These are phyloP conservation scores for Echinometra lucunter DNA, from an alignment of 53 echinoderm and acorn worm species.

Conservation along the genomic window DNA sequence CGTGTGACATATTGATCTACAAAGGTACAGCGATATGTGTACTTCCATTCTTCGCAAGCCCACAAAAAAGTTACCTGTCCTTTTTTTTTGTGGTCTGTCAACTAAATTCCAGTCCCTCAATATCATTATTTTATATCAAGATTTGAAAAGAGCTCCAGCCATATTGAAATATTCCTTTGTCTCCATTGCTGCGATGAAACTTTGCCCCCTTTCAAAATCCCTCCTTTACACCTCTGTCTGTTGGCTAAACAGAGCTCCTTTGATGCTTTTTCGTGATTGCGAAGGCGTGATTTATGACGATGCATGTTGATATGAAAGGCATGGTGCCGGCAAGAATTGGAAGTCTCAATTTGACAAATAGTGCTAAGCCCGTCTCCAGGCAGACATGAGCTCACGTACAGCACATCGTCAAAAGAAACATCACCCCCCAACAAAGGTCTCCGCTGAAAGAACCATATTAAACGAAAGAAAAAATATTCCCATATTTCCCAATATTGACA, in stretches of 20 bases:
- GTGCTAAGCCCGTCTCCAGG: neutral
- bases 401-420: neutral
- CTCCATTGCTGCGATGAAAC: neutral
- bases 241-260: neutral
- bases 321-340: neutral
- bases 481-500: slow-evolving; percentile 60
- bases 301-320: slow-evolving; percentile 29
- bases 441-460: neutral
- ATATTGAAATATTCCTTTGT: neutral
- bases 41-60: neutral
- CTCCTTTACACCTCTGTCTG: slow-evolving; percentile 36
- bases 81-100: neutral
- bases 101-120: neutral
- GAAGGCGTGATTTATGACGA: slow-evolving; percentile 29
- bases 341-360: slow-evolving; percentile 49
- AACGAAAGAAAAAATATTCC: neutral
- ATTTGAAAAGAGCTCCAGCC: neutral
- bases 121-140: neutral
- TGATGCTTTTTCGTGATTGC: slow-evolving; percentile 10
- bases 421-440: neutral
- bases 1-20: neutral
- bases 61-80: slow-evolving; percentile 7
- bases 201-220: neutral
- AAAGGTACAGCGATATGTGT: neutral
- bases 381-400: neutral